Evolutionary conservation across 2,113 vertebrate genomes (phyloP).

Genomic region (Podarcis raffonei): DNA sequence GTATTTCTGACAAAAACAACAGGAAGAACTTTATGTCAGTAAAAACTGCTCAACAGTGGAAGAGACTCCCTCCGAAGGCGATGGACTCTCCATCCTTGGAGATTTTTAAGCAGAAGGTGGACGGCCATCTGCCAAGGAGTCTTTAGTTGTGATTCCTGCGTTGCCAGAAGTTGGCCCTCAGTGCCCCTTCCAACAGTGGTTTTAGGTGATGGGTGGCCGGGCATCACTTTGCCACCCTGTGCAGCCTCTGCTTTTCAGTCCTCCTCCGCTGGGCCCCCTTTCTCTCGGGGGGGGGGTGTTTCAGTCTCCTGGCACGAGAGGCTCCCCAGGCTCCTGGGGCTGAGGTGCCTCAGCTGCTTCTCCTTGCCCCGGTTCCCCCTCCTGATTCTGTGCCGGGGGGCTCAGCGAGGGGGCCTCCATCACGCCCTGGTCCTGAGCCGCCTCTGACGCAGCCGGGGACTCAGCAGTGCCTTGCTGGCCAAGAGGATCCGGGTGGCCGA

Average conservation of each 20-base stretch:
- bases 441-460: not conserved
- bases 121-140: too few relatives aligned
- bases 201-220: not conserved
- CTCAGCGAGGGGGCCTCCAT: not conserved
- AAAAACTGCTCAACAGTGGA: too few relatives aligned
- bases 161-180: too few relatives aligned
- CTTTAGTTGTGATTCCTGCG: too few relatives aligned
- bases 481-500: not conserved
- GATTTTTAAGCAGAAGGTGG: too few relatives aligned
- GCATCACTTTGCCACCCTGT: not conserved
- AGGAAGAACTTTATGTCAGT: too few relatives aligned
- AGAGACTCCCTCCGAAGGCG: too few relatives aligned
- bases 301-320: not conserved
- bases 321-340: not conserved
- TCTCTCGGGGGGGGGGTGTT: not conserved
- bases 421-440: not conserved
- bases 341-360: rapidly evolving
- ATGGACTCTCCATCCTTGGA: too few relatives aligned
- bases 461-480: not conserved
- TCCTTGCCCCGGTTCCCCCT: not conserved
- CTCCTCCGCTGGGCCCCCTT: not conserved
- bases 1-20: too few relatives aligned
- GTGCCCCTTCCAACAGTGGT: too few relatives aligned
- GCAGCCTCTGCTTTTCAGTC: not conserved
- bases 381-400: not conserved